Conservation (phyloP, 2,888 invertebrate species). For the Aphrophora alni region DNA sequence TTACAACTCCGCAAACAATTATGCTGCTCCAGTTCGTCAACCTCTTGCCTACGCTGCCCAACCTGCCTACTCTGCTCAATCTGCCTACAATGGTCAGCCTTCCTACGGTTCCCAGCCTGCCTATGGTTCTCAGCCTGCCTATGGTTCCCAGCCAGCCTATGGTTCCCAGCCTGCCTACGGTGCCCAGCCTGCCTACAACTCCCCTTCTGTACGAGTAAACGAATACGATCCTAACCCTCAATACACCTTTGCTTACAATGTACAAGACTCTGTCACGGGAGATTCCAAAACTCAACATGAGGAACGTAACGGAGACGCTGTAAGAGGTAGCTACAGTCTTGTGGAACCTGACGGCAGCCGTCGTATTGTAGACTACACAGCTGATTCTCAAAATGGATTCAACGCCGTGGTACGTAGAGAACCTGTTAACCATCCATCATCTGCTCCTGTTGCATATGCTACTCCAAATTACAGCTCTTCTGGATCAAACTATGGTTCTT, state of each 20-base stretch:
- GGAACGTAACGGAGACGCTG: constrained; percentile 49
- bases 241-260: constrained; percentile 50
- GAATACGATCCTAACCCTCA: constrained; percentile 50
- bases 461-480: not conserved
- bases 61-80: too few relatives aligned
- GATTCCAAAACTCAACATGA: constrained; percentile 51
- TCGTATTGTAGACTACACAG: constrained; percentile 48
- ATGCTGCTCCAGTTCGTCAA: not conserved
- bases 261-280: constrained; percentile 50
- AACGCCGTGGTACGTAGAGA: constrained; percentile 52
- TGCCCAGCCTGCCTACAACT: not conserved
- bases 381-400: constrained; percentile 51
- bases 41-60: not conserved
- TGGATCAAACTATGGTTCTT: not conserved
- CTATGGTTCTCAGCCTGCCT: not conserved
- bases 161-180: not conserved
- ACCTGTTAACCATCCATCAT: constrained; percentile 41
- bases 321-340: constrained; percentile 49
- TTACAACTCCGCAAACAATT: not conserved
- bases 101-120: too few relatives aligned
- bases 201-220: not conserved
- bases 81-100: too few relatives aligned
- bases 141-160: not conserved
- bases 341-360: constrained; percentile 40
- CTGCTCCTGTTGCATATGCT: not conserved